A percentile compares a stretch with the other conserved stretches of the same genome.
Evolutionary conservation across 2,797 vertebrate genomes (phyloP).

Genomic region (Acanthurus leucopareius): DNA sequence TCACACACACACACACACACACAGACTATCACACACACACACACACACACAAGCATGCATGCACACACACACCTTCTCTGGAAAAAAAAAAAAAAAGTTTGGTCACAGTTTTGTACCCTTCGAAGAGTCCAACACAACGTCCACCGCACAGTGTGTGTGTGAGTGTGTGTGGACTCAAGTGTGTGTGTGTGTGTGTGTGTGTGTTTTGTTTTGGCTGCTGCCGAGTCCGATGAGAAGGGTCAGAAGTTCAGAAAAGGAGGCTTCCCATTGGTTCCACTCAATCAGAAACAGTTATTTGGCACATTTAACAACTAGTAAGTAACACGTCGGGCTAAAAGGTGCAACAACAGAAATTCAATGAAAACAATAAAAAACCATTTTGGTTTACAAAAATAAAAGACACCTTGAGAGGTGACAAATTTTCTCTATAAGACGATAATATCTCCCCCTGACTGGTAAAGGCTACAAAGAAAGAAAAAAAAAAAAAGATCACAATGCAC

Average conservation of each 20-base stretch:
- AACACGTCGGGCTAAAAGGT: conserved; percentile 83
- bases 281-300: conserved; percentile 84
- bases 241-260: conserved; percentile 36
- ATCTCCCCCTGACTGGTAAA: conserved; percentile 63
- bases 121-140: conserved; percentile 2
- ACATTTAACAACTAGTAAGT: conserved; percentile 82
- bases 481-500: conserved; percentile 56
- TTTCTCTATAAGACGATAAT: conserved; percentile 76
- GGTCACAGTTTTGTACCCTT: conserved; percentile 80
- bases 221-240: conserved; percentile 37
- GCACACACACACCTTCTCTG: not conserved
- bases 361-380: conserved; percentile 78
- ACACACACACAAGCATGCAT: not conserved
- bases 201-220: conserved; percentile 17
- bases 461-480: conserved; percentile 60
- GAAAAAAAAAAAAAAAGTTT: conserved; percentile 48
- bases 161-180: not conserved
- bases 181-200: not conserved
- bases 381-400: conserved; percentile 85
- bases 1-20: too few relatives aligned
- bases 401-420: conserved; percentile 68
- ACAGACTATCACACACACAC: too few relatives aligned
- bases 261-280: conserved; percentile 66
- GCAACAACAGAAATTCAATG: conserved; percentile 76
- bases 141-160: not conserved